phyloP scores from a whole-genome alignment of 2,113 vertebrate species.

The Gopherus flavomarginatus region DNA sequence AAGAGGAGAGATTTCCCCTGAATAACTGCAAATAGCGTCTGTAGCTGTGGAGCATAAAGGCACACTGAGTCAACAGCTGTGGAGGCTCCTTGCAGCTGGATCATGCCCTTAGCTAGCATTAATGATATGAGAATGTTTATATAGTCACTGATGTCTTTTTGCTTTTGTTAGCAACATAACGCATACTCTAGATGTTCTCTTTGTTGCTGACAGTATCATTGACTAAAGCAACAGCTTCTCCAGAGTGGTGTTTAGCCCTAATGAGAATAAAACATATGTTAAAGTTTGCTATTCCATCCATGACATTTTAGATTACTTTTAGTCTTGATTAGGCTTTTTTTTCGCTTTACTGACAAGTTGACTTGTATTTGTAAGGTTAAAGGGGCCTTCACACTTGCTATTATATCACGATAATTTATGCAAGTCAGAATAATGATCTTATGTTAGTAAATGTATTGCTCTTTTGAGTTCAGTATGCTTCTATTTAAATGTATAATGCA shows the following conservation, averaged over 20 bases:
- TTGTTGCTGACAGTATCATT: neutral
- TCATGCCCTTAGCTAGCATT: conserved; percentile 52
- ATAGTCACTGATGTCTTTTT: neutral
- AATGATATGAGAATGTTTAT: conserved; percentile 50
- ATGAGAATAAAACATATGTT: neutral
- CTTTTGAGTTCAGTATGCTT: conserved; percentile 2
- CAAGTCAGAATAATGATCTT: neutral
- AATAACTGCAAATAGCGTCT: conserved; percentile 4
- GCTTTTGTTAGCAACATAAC: neutral
- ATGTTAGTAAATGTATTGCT: conserved; percentile 3
- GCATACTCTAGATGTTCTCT: neutral
- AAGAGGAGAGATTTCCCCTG: conserved; percentile 58
- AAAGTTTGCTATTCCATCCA: neutral
- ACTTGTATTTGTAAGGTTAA: neutral
- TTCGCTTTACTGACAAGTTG: neutral
- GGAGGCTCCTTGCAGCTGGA: conserved; percentile 21
- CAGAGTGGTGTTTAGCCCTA: neutral
- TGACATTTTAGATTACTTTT: neutral
- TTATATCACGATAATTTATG: conserved; percentile 4
- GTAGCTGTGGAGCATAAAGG: conserved; percentile 62
- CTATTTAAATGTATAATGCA: conserved; percentile 6
- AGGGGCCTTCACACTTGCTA: neutral
- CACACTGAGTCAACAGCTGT: conserved; percentile 61
- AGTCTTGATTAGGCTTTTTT: neutral
- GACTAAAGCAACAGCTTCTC: neutral